These are phyloP conservation scores for Caenorhabditis latens DNA, from an alignment of 1,140 invertebrate species.

Conservation along the genomic window DNA sequence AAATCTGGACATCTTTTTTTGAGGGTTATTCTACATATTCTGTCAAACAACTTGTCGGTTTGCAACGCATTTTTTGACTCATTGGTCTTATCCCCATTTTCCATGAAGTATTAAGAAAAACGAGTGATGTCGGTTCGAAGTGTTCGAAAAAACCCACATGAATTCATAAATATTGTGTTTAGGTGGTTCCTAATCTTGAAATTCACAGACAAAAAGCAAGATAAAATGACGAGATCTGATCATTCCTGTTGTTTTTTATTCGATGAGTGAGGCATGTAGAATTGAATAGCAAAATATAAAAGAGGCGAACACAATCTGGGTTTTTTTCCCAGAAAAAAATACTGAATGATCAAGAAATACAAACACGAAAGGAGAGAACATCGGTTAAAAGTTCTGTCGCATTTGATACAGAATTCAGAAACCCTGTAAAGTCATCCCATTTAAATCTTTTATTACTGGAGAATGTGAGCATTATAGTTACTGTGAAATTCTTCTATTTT, in stretches of 20 bases:
- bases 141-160: not conserved
- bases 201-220: not conserved
- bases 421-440: not conserved
- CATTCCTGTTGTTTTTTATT: not conserved
- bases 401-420: too few relatives aligned
- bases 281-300: not conserved
- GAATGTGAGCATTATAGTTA: not conserved
- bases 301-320: too few relatives aligned
- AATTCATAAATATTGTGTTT: not conserved
- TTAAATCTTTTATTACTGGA: not conserved
- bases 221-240: slow-evolving; percentile 17
- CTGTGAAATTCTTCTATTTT: too few relatives aligned
- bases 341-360: not conserved
- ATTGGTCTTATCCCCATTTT: not conserved
- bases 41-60: not conserved
- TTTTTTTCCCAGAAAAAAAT: too few relatives aligned
- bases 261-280: not conserved
- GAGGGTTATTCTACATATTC: not conserved
- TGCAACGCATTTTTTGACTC: not conserved
- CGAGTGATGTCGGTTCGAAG: not conserved
- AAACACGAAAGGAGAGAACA: too few relatives aligned
- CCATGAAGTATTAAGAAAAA: not conserved
- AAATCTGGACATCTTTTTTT: not conserved
- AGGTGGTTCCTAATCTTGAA: not conserved
- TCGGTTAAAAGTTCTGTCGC: too few relatives aligned